Evolutionary conservation across 2,113 vertebrate species (phyloP).

Genomic region (Eptesicus fuscus): DNA sequence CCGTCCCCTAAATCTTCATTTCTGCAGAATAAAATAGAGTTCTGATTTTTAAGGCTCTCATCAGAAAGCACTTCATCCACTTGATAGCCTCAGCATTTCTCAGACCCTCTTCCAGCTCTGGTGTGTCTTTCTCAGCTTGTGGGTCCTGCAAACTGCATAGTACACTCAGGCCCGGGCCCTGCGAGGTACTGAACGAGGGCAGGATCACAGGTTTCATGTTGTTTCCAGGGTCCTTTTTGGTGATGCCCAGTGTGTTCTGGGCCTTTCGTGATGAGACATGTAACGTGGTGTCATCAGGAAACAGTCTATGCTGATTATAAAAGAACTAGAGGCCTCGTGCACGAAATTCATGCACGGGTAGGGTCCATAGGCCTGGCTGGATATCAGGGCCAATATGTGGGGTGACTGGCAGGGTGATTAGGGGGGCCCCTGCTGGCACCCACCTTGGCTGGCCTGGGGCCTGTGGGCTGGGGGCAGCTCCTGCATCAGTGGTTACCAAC

Average conservation of each 20-base stretch:
- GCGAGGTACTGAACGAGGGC: background rate
- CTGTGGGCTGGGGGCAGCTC: no score
- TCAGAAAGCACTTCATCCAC: background rate
- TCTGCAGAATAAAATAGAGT: background rate
- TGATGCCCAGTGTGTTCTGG: background rate
- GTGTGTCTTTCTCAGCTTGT: background rate
- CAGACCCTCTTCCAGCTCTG: background rate
- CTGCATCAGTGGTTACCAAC: no score
- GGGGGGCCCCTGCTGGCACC: no score
- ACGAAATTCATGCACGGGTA: no score
- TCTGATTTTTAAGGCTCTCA: background rate
- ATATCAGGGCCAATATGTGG: no score
- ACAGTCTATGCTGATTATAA: background rate
- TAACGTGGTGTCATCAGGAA: background rate
- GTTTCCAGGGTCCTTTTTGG: background rate
- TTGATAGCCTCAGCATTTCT: background rate
- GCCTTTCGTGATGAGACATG: background rate
- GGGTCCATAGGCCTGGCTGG: no score
- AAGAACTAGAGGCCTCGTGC: no score
- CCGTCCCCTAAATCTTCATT: background rate
- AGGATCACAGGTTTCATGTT: background rate
- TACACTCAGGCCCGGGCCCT: background rate
- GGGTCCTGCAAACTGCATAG: background rate
- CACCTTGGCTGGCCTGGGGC: no score
- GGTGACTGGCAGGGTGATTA: no score